Percentiles rank a stretch among this genome's conserved stretches.
Conservation (phyloP, 2,888 invertebrate genomes). For the Apodemia mormo region DNA sequence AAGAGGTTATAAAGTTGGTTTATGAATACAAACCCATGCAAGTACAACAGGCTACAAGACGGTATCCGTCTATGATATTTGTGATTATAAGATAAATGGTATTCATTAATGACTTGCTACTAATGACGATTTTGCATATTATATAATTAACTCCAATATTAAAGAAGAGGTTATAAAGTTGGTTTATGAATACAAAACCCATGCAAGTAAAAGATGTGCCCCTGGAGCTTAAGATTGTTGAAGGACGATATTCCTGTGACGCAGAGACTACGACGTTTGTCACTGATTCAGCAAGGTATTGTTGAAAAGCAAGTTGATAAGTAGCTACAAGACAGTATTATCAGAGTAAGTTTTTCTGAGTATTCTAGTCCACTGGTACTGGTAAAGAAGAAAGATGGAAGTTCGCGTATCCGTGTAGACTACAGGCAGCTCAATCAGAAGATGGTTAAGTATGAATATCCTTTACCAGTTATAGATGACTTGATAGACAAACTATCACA, state of each 20-base stretch:
- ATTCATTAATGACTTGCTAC: no score
- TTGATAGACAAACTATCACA: conserved; percentile 36
- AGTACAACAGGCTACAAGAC: no score
- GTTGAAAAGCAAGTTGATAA: conserved; percentile 27
- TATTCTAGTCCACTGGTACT: conserved; percentile 36
- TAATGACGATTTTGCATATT: no score
- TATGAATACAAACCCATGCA: no score
- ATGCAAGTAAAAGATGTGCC: conserved; percentile 28
- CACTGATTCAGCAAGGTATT: conserved; percentile 26
- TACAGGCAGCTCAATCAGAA: conserved; percentile 31
- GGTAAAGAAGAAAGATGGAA: conserved; percentile 37
- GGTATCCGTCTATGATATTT: no score
- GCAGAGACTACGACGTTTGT: conserved; percentile 33
- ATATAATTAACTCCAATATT: no score
- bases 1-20: no score
- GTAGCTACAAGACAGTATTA: conserved; percentile 23
- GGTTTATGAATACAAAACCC: no score
- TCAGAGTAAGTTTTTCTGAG: conserved; percentile 31
- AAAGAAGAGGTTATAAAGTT: no score
- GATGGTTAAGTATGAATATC: conserved; percentile 35
- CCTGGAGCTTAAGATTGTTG: conserved; percentile 35
- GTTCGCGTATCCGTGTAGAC: conserved; percentile 48
- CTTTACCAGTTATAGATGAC: conserved; percentile 38
- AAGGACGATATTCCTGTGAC: conserved; percentile 38
- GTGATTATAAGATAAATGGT: no score